Evolutionary conservation across 2,888 invertebrate genomes (phyloP).

Genomic region (Catonia carolina): DNA sequence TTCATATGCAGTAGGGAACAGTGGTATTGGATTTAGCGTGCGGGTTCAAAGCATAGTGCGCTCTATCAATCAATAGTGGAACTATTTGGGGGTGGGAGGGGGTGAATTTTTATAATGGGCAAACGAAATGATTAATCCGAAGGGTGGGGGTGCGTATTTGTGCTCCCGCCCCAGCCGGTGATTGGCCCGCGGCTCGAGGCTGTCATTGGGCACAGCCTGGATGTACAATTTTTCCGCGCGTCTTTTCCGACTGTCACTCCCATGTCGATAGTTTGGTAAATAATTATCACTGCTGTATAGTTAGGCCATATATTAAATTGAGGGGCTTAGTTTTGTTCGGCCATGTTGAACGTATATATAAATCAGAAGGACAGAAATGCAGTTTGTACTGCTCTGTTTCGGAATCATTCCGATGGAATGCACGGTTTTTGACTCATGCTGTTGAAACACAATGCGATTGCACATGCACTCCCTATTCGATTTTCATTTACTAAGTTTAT

Average conservation of each 20-base stretch:
- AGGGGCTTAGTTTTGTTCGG: slow-evolving; percentile 22
- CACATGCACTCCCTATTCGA: no score
- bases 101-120: slow-evolving; percentile 23
- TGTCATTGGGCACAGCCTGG: slow-evolving; percentile 7
- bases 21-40: no score
- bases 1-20: no score
- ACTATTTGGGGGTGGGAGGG: slow-evolving; percentile 27
- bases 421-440: no score
- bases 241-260: slow-evolving; percentile 17
- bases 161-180: slow-evolving; percentile 10
- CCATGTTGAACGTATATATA: slow-evolving; percentile 22
- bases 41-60: no score
- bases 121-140: slow-evolving; percentile 25
- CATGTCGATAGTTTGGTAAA: slow-evolving; percentile 25
- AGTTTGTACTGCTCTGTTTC: no score
- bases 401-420: no score
- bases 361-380: background rate
- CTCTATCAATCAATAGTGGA: slow-evolving; percentile 33
- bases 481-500: no score
- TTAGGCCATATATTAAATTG: slow-evolving; percentile 22
- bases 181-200: slow-evolving; percentile 12
- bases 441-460: no score
- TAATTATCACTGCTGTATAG: slow-evolving; percentile 16
- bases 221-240: slow-evolving; percentile 14
- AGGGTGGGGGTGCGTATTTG: slow-evolving; percentile 19